Evolutionary conservation across 2,113 vertebrate species (phyloP).

Genomic region (Zingel zingel): DNA sequence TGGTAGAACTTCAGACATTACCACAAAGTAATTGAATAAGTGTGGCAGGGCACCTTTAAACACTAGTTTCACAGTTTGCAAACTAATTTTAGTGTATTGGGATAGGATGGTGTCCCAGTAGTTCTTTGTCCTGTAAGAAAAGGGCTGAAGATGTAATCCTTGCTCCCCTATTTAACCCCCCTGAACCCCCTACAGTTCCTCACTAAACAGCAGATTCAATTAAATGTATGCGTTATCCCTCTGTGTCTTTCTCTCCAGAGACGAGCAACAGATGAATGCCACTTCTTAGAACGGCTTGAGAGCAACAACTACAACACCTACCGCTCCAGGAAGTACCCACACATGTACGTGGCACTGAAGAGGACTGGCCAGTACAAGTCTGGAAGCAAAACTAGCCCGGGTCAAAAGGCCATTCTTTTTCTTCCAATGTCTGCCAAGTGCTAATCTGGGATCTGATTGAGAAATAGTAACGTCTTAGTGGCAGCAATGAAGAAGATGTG

Average conservation of each 20-base stretch:
- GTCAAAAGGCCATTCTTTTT: constrained; percentile 98
- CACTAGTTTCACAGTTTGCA: constrained; percentile 8
- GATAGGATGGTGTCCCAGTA: background rate
- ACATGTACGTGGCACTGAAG: constrained; percentile 98
- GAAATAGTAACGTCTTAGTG: constrained; percentile 18
- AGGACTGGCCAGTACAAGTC: constrained; percentile 96
- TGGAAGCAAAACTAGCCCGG: constrained; percentile 93
- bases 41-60: too few species aligned
- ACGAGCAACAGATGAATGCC: constrained; percentile 95
- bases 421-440: constrained; percentile 96
- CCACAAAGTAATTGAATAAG: too few species aligned
- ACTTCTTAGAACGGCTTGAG: constrained; percentile 95
- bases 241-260: constrained; percentile 84
- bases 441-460: constrained; percentile 77
- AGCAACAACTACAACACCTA: constrained; percentile 99
- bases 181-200: background rate
- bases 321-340: constrained; percentile 93
- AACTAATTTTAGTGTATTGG: background rate
- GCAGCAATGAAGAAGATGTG: constrained; percentile 46
- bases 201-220: background rate
- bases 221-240: background rate
- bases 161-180: background rate
- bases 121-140: background rate
- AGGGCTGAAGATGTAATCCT: background rate
- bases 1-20: too few species aligned